These are phyloP conservation scores for Jordanella pulchra DNA, from an alignment of 2,797 vertebrate species.

Conservation along the genomic window DNA sequence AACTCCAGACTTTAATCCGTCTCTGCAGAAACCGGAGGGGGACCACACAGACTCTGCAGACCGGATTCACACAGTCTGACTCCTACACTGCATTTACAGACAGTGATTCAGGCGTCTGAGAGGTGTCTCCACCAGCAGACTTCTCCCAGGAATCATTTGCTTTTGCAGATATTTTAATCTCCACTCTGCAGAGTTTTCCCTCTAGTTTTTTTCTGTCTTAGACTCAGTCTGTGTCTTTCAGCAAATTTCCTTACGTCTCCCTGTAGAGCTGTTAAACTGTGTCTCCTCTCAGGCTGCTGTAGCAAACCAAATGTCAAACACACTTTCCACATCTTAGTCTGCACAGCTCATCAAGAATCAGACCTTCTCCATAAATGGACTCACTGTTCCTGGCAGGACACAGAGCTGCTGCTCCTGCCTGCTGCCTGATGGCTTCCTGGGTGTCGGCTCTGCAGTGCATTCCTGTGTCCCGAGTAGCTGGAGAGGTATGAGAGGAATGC, in stretches of 20 bases:
- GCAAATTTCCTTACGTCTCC: slow-evolving; percentile 5
- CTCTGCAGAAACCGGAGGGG: slow-evolving; percentile 41
- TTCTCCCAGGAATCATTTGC: slow-evolving; percentile 12
- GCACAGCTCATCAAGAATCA: slow-evolving; percentile 18
- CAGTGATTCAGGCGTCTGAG: slow-evolving; percentile 57
- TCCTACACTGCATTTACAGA: slow-evolving; percentile 53
- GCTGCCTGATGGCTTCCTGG: slow-evolving; percentile 30
- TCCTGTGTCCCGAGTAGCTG: slow-evolving; percentile 48
- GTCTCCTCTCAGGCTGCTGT: slow-evolving; percentile 24
- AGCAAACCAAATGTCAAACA: slow-evolving; percentile 18
- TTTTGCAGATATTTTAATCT: slow-evolving; percentile 19
- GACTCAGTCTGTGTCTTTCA: slow-evolving; percentile 10
- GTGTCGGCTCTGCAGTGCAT: slow-evolving; percentile 40
- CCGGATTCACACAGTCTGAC: slow-evolving; percentile 37
- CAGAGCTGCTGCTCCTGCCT: slow-evolving; percentile 18
- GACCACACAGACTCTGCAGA: slow-evolving; percentile 53
- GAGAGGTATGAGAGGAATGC: slow-evolving; percentile 60
- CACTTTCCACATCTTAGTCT: slow-evolving; percentile 29
- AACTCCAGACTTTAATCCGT: slow-evolving; percentile 50
- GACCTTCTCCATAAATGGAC: slow-evolving; percentile 35
- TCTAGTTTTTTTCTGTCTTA: slow-evolving; percentile 12
- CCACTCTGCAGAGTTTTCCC: slow-evolving; percentile 15
- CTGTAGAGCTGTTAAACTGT: slow-evolving; percentile 6
- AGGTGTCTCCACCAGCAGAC: slow-evolving; percentile 31
- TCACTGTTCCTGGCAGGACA: slow-evolving; percentile 1